These are phyloP conservation scores for Hylomyscus alleni DNA, from an alignment of 2,797 vertebrate species.

Conservation along the genomic window DNA sequence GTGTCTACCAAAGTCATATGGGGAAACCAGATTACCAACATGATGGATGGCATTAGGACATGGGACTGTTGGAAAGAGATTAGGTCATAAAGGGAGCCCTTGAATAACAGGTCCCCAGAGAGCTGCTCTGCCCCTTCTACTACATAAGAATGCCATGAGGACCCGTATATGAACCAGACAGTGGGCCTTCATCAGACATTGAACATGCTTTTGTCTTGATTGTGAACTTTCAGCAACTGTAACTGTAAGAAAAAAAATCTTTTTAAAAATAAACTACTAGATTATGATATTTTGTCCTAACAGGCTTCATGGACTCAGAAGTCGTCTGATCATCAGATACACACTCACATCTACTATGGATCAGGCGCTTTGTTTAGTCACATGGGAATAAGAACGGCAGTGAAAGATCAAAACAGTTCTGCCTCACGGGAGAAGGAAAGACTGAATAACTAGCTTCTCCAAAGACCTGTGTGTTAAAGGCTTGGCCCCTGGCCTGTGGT, in stretches of 20 bases:
- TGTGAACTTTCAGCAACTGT: not conserved
- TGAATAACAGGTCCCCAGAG: not conserved
- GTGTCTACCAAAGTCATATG: no score
- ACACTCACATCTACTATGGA: not conserved
- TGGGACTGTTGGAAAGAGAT: not conserved
- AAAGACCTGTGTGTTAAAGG: not conserved
- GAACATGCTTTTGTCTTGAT: not conserved
- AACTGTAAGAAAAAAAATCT: not conserved
- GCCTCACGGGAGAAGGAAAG: not conserved
- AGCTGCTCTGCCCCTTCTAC: not conserved
- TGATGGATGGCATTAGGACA: not conserved
- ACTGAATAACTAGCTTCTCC: no score
- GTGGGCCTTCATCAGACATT: not conserved
- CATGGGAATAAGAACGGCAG: not conserved
- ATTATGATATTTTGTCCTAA: not conserved
- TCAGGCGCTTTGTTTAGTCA: not conserved
- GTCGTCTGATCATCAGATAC: not conserved
- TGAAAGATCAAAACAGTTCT: slow-evolving; percentile 8
- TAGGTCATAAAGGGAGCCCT: not conserved
- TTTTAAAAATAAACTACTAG: not conserved
- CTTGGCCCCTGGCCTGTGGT: not conserved
- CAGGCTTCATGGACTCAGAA: not conserved
- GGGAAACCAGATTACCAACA: not conserved
- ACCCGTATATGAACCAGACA: not conserved
- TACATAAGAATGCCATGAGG: not conserved